These are phyloP conservation scores for Mesorhabditis spiculigera DNA, from an alignment of 2,888 invertebrate genomes.

Conservation along the genomic window DNA sequence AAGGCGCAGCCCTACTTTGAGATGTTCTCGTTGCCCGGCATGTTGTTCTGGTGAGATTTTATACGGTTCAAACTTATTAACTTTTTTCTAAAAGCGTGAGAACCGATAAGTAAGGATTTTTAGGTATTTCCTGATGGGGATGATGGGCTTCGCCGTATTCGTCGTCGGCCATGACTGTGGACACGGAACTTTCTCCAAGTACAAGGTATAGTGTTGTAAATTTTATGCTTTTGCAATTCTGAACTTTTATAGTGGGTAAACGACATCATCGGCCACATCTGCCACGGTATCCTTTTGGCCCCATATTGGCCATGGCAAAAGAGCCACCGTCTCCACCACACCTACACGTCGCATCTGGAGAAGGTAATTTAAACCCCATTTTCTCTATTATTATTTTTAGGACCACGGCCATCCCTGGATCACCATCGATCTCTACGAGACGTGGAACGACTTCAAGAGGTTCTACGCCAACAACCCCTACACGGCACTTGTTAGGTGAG, in stretches of 20 bases:
- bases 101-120: background rate
- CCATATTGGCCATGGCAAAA: conserved; percentile 50
- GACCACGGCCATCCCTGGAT: conserved; percentile 44
- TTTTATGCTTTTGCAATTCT: background rate
- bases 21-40: conserved; percentile 23
- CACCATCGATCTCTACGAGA: conserved; percentile 30
- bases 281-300: conserved; percentile 37
- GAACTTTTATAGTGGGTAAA: conserved; percentile 22
- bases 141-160: conserved; percentile 43
- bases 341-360: conserved; percentile 23
- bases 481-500: conserved; percentile 15
- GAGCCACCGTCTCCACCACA: conserved; percentile 42
- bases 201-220: conserved; percentile 10
- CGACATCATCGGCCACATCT: conserved; percentile 42
- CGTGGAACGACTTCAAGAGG: conserved; percentile 14
- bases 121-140: conserved; percentile 43
- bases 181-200: conserved; percentile 42
- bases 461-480: conserved; percentile 22
- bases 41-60: conserved; percentile 26
- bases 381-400: conserved; percentile 6
- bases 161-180: conserved; percentile 48
- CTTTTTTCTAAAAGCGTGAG: background rate
- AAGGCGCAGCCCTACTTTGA: conserved; percentile 34
- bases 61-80: background rate
- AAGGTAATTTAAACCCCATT: conserved; percentile 8